phyloP scores from a whole-genome alignment of 92 coral and sea anemone genomes.

The Blastomussa wellsi region DNA sequence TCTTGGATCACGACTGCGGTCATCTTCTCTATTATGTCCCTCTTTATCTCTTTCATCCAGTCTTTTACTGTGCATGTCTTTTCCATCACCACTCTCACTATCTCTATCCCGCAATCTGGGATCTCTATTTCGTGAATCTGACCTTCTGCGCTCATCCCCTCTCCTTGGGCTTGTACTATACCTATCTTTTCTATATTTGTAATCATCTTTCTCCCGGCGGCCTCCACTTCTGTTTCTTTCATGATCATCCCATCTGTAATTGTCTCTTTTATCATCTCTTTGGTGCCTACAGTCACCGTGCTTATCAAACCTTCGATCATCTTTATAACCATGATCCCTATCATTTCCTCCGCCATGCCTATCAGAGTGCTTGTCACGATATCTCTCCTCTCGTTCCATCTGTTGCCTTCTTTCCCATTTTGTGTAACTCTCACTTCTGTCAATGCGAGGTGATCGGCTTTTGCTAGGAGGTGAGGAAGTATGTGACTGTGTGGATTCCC shows the following conservation, averaged over 20 bases:
- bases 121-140: conserved; percentile 33
- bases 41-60: conserved; percentile 17
- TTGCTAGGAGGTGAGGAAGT: conserved; percentile 62
- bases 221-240: conserved; percentile 69
- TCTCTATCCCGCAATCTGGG: conserved; percentile 38
- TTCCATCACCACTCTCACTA: conserved; percentile 33
- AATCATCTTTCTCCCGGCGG: conserved; percentile 60
- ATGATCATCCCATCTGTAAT: conserved; percentile 74
- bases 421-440: conserved; percentile 65
- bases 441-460: conserved; percentile 75
- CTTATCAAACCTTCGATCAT: conserved; percentile 67
- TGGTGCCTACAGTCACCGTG: conserved; percentile 71
- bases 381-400: conserved; percentile 69
- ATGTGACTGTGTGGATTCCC: conserved; percentile 57
- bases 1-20: conserved; percentile 40
- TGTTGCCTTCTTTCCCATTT: conserved; percentile 75
- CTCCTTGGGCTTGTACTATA: conserved; percentile 74
- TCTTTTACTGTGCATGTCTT: conserved; percentile 37
- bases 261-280: conserved; percentile 57
- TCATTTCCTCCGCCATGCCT: conserved; percentile 66
- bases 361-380: conserved; percentile 58
- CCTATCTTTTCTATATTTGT: conserved; percentile 59
- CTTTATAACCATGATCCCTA: conserved; percentile 64
- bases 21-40: conserved; percentile 24
- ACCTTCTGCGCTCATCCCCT: conserved; percentile 56